These are phyloP conservation scores for Mellivora capensis DNA, from an alignment of 2,113 vertebrate species.

Conservation along the genomic window DNA sequence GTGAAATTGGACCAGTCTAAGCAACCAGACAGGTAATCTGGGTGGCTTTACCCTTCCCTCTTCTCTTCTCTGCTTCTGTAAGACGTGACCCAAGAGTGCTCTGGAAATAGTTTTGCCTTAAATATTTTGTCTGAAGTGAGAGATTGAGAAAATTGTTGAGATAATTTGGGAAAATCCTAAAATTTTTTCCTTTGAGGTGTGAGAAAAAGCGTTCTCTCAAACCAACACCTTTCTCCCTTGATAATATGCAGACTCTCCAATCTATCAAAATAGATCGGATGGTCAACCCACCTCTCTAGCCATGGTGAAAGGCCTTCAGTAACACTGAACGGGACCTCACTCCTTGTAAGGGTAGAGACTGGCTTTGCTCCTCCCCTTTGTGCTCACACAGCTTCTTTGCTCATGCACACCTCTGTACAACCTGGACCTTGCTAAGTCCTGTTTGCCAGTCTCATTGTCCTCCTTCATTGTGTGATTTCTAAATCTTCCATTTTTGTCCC, in stretches of 20 bases:
- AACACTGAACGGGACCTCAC: neutral
- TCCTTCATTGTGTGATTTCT: neutral
- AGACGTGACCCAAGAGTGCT: neutral
- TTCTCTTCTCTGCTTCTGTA: neutral
- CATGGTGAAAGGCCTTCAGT: neutral
- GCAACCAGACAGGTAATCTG: slow-evolving; percentile 46
- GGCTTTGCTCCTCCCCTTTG: neutral
- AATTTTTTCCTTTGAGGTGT: neutral
- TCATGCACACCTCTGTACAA: neutral
- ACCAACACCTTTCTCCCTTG: neutral
- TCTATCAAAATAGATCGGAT: neutral
- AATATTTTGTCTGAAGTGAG: slow-evolving; percentile 17
- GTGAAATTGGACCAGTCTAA: slow-evolving; percentile 51
- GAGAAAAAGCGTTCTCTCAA: slow-evolving; percentile 4
- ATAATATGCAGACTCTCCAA: neutral
- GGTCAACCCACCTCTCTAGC: neutral
- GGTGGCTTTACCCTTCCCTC: neutral
- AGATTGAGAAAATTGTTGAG: slow-evolving; percentile 17
- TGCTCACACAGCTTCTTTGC: neutral
- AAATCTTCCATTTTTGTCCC: neutral
- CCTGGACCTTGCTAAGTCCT: neutral
- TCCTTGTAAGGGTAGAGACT: neutral
- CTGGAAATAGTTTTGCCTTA: neutral
- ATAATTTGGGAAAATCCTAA: neutral
- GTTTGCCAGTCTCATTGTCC: neutral